Conservation (phyloP, 2,113 vertebrate species). For the Pterocles orientalis region DNA sequence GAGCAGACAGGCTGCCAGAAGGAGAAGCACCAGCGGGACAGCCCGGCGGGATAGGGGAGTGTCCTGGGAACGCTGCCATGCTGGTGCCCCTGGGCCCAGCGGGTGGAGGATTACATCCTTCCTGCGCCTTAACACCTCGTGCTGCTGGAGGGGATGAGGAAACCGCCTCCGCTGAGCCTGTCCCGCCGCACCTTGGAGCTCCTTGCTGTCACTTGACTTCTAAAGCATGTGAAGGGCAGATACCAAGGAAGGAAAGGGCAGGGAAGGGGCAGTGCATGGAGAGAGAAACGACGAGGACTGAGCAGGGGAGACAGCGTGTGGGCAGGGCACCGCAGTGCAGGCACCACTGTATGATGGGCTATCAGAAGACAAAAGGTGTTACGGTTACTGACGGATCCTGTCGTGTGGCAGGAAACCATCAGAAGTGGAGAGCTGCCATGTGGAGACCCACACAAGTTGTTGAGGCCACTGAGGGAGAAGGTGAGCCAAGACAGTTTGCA, state of each 20-base stretch:
- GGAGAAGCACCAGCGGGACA: not conserved
- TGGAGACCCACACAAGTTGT: too few species aligned
- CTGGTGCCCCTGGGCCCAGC: not conserved
- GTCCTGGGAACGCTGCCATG: not conserved
- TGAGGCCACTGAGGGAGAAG: too few species aligned
- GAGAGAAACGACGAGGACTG: accelerated
- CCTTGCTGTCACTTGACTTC: not conserved
- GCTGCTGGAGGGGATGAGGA: not conserved
- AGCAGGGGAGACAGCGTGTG: accelerated
- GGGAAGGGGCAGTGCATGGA: accelerated
- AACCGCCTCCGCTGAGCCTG: not conserved
- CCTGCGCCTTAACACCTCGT: accelerated
- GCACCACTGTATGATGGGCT: too few species aligned
- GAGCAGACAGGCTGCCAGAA: accelerated
- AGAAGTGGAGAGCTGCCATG: too few species aligned
- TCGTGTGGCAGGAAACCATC: too few species aligned
- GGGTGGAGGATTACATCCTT: not conserved
- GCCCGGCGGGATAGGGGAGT: not conserved
- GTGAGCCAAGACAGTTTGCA: too few species aligned
- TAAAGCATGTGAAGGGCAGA: too few species aligned
- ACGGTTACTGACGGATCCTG: too few species aligned
- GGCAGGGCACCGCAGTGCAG: not conserved
- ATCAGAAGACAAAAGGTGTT: too few species aligned
- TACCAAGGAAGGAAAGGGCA: accelerated
- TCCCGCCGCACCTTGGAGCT: not conserved